A percentile compares a stretch with the other conserved stretches of the same genome.
Evolutionary conservation across 2,797 vertebrate species (phyloP).

Genomic region (Fistularia commersonii): DNA sequence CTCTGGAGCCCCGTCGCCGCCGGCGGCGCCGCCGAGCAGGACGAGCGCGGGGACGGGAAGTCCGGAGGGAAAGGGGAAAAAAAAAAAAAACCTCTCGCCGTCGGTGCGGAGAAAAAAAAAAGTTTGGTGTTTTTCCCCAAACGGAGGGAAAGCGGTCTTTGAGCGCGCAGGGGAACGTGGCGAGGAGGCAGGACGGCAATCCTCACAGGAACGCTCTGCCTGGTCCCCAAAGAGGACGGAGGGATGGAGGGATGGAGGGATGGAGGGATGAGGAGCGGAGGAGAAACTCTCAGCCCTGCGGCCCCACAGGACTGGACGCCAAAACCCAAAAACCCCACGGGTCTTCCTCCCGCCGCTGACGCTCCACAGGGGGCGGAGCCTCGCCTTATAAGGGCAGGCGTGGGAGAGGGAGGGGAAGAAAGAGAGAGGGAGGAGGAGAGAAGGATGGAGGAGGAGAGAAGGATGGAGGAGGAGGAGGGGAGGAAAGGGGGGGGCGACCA

Average conservation of each 20-base stretch:
- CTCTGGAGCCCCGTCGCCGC: slow-evolving; percentile 5
- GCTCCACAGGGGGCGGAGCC: slow-evolving; percentile 68
- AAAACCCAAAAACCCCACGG: slow-evolving; percentile 95
- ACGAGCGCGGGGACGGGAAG: neutral
- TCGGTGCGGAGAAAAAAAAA: slow-evolving; percentile 30
- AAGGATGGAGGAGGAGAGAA: no score
- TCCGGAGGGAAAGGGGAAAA: neutral
- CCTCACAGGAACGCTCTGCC: slow-evolving; percentile 72
- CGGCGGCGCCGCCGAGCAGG: neutral
- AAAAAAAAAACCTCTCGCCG: neutral
- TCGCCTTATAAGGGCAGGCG: slow-evolving; percentile 79
- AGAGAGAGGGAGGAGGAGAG: neutral
- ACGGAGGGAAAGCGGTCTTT: no score
- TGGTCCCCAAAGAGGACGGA: slow-evolving; percentile 54
- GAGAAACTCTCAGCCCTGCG: slow-evolving; percentile 85
- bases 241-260: slow-evolving; percentile 50
- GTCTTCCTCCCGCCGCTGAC: slow-evolving; percentile 84
- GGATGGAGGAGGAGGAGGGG: neutral
- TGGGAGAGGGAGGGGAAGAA: slow-evolving; percentile 17
- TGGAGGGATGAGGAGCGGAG: slow-evolving; percentile 64
- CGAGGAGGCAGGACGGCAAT: slow-evolving; percentile 66
- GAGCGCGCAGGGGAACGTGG: slow-evolving; percentile 73
- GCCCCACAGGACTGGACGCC: slow-evolving; percentile 94
- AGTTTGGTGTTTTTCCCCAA: no score
- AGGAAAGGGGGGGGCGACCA: slow-evolving; percentile 15